phyloP scores from a whole-genome alignment of 2,113 vertebrate species.

The Mobula hypostoma region DNA sequence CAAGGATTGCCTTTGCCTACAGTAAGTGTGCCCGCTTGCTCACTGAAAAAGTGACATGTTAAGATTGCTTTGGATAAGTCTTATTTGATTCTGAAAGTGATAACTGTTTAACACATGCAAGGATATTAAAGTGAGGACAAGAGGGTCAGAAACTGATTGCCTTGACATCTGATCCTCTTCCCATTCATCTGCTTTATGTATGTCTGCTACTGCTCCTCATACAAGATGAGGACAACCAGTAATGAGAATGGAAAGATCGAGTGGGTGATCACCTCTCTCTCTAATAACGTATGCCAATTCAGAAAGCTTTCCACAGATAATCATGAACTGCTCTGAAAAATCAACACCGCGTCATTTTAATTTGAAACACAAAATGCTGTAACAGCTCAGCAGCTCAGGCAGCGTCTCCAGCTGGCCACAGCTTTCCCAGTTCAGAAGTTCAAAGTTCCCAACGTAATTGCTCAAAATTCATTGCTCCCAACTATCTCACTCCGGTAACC shows the following conservation, averaged over 20 bases:
- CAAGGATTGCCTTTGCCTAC: constrained; percentile 15
- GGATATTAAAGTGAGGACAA: not conserved
- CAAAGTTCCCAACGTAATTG: too few relatives aligned
- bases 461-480: too few relatives aligned
- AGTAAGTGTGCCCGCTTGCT: not conserved
- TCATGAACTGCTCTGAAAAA: not conserved
- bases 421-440: too few relatives aligned
- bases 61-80: not conserved
- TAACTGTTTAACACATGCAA: too few relatives aligned
- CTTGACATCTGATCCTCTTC: too few relatives aligned
- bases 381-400: too few relatives aligned
- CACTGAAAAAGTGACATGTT: not conserved
- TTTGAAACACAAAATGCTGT: too few relatives aligned
- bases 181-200: not conserved
- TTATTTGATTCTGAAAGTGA: too few relatives aligned
- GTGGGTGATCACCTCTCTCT: too few relatives aligned
- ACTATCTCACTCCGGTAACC: too few relatives aligned
- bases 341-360: too few relatives aligned
- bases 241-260: not conserved
- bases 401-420: too few relatives aligned
- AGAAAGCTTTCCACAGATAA: not conserved
- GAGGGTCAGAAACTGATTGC: not conserved
- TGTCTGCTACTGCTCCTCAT: not conserved
- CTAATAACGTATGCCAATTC: not conserved
- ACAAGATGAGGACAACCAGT: not conserved